Base-by-base conservation (phyloP, 1,140 invertebrate genomes). In the Trichoplusia ni region DNA sequence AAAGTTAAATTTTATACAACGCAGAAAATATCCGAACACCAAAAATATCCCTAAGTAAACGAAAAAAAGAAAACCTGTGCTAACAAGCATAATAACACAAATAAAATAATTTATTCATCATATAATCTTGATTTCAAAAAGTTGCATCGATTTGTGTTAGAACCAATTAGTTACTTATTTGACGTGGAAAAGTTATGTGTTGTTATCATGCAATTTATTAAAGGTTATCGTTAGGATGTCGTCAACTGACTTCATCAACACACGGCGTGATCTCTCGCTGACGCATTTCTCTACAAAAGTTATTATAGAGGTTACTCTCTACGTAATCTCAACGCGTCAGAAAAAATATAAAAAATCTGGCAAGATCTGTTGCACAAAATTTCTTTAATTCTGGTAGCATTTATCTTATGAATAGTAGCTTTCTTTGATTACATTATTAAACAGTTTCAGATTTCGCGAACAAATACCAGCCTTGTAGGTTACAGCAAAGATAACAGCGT, bases 141-240 rank as follows among this genome's bases (percentile, higher is more conserved):
- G 16, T 21, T 46, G 4, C 25, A 46, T 11, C 14, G 37, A 9
- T 23, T 35, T 23, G 18, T 46, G 29, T 44, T 44, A 59, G 25
- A 16, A 44, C 33, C 18, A 9, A 31, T 31, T 27, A 63, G 47
- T 53, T 40, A 42, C 42, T 27, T 40, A 21, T 40, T 53, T 16
- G 14, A 44, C 25, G 47, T 63, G 60, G 60, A 63, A 63, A 53
- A 42, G 42, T 53, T 63, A 53, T 40, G 25, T 31, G 25, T 19
- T 31, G 60, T 63, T 63, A 63, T 63, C 60, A 42, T 63, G 47
- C 25, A 42, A 44, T 63, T 63, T 53, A 40, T 42, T 56, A 64
- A 64, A 64, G 63, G 63, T 64, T 64, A 64, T 64, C 58, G 51
- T 58, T 21, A 13, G 9, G 19, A 18, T 61, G 54, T 38, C 53